Evolutionary conservation across 2,113 vertebrate species (phyloP).

Genomic region (Pituophis catenifer): DNA sequence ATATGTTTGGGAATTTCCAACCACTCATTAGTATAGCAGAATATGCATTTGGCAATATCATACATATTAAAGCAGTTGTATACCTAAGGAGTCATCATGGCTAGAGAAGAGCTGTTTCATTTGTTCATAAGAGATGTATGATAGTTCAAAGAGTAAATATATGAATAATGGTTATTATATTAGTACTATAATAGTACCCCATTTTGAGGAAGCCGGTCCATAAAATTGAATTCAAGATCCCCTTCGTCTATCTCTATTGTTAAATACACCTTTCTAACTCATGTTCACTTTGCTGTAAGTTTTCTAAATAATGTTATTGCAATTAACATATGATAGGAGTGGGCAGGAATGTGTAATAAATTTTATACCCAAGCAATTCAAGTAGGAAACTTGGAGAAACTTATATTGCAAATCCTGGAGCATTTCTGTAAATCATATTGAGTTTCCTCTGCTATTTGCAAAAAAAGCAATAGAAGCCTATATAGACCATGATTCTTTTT

Average conservation of each 20-base stretch:
- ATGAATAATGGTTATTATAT: no score
- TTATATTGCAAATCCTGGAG: not conserved
- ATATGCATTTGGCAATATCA: slow-evolving; percentile 9
- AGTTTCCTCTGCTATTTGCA: not conserved
- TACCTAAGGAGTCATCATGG: no score
- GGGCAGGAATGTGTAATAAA: not conserved
- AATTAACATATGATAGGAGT: not conserved
- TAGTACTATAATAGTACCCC: not conserved
- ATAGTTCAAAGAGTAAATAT: not conserved
- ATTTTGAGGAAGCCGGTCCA: not conserved
- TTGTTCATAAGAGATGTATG: no score
- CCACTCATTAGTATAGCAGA: slow-evolving; percentile 5
- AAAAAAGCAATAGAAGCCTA: not conserved
- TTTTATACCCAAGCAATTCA: not conserved
- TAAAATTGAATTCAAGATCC: not conserved
- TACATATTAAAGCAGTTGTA: no score
- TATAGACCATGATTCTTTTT: not conserved
- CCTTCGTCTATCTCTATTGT: not conserved
- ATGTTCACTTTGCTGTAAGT: no score
- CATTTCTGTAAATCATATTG: not conserved
- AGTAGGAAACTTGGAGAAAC: not conserved
- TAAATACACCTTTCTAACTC: not conserved
- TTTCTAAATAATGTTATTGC: not conserved
- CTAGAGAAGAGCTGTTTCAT: no score
- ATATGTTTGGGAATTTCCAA: no score